Evolutionary conservation across 2,797 vertebrate genomes (phyloP).

Genomic region (Mionectes olivaceus): DNA sequence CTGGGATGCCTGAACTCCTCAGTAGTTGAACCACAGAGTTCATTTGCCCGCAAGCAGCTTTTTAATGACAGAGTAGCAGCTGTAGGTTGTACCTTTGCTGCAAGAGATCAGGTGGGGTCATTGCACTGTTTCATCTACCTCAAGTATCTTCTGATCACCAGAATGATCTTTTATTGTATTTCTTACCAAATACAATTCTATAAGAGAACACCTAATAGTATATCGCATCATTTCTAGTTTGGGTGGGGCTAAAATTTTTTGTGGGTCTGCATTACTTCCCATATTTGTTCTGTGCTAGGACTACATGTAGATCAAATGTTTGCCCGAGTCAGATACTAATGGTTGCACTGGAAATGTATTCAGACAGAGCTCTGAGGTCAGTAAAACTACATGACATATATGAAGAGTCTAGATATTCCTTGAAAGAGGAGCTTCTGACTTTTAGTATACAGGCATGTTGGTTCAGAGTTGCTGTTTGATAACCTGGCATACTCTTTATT

Average conservation of each 20-base stretch:
- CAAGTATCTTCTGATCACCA: background rate
- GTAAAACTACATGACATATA: background rate
- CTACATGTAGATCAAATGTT: background rate
- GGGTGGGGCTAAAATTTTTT: background rate
- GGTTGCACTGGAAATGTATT: background rate
- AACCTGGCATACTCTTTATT: background rate
- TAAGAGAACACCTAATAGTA: background rate
- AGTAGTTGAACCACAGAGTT: background rate
- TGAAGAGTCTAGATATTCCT: background rate
- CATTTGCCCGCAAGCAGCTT: background rate
- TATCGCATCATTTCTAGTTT: background rate
- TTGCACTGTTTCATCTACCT: fast-evolving
- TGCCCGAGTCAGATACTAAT: background rate
- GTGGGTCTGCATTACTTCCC: background rate
- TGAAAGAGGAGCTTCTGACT: background rate
- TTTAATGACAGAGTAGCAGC: background rate
- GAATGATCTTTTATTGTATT: background rate
- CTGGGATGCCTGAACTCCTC: background rate
- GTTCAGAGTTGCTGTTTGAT: background rate
- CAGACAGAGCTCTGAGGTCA: background rate
- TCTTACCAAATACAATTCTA: background rate
- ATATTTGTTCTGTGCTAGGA: background rate
- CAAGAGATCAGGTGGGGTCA: background rate
- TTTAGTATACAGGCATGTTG: background rate
- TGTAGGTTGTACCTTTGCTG: background rate